phyloP scores from a whole-genome alignment of 2,797 vertebrate genomes.

The Poeciliopsis gracilis region DNA sequence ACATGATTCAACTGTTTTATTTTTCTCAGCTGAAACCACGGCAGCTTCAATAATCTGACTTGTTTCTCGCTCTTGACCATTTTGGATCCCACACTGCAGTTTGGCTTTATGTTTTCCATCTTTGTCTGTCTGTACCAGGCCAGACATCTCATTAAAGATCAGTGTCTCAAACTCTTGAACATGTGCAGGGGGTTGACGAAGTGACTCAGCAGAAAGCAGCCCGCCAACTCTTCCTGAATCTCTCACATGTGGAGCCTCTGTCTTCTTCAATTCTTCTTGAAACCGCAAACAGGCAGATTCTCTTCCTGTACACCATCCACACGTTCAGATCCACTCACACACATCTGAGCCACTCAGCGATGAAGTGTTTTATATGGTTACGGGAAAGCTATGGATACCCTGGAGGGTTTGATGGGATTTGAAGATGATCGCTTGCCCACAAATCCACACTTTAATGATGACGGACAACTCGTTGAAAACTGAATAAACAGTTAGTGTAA shows the following conservation, averaged over 20 bases:
- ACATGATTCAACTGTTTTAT: neutral
- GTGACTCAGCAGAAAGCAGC: slow-evolving; percentile 50
- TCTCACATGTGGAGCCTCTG: slow-evolving; percentile 32
- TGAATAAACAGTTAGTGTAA: slow-evolving; percentile 5
- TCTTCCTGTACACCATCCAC: slow-evolving; percentile 40
- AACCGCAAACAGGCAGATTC: slow-evolving; percentile 39
- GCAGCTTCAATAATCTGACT: neutral
- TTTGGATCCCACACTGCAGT: neutral
- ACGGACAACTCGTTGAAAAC: slow-evolving; percentile 3
- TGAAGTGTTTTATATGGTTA: slow-evolving; percentile 46
- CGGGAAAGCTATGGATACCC: slow-evolving; percentile 32
- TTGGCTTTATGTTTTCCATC: neutral
- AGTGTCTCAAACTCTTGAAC: slow-evolving; percentile 5
- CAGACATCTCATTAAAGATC: slow-evolving; percentile 11
- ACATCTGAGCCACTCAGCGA: slow-evolving; percentile 8
- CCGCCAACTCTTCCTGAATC: slow-evolving; percentile 6
- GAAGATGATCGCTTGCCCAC: neutral
- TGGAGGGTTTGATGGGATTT: neutral
- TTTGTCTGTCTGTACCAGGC: neutral
- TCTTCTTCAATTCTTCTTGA: slow-evolving; percentile 46
- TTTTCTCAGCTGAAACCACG: neutral
- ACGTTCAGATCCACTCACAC: neutral
- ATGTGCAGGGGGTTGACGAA: slow-evolving; percentile 24
- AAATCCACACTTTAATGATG: slow-evolving; percentile 18
- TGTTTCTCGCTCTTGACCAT: neutral